Evolutionary conservation across 2,113 vertebrate genomes (phyloP), one percentile per base, ranked within the genome.

Genomic region (Spea multiplicata): DNA sequence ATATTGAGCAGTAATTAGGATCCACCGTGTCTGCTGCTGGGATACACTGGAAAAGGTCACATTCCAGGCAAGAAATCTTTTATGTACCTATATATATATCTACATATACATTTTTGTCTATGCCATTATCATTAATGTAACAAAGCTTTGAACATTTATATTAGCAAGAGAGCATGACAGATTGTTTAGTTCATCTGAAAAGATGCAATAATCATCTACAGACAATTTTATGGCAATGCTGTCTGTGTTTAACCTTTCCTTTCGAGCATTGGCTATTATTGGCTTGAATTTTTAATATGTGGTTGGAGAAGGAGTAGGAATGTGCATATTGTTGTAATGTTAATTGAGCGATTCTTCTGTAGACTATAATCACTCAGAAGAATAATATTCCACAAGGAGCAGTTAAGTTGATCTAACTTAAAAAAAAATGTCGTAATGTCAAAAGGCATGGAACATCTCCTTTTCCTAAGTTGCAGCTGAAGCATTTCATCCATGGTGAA

Each of bases 11-110:
- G 81, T 88, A 88, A 91, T 90, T 87, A 88, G 81, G 84, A 88
- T 70, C 81, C 85, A 87, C 86, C 87, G 85, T 88, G 73, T 88
- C 85, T 86, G 81, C 85, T 84, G 80, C 84, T 85, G 91, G 89
- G 88, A 84, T 88, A 86, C 85, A 82, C 85, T 88, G 86, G 86
- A 85, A 88, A 92, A 93, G 92, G 91, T 94, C 89, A 92, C 90
- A 93, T 80, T 86, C 70, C 82, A 85, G 81, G 73, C 87, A 88
- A 86, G 81, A 85, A 84, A 81, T 67, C 84, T 88, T 85, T 86
- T 1, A 0, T 87, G 83, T 87, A 66, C 85, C 61, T 89, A 81
- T 85, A 64, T 82, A 70, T 70, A 70, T 87, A 80, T 85, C n/a
- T n/a, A 30, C 2, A 30, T 30, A 30, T 30, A 57, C 83, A 82